A percentile compares a stretch with the other conserved stretches of the same genome.
phyloP scores from a whole-genome alignment of 2,113 vertebrate genomes.

The Pachyramphus minor region DNA sequence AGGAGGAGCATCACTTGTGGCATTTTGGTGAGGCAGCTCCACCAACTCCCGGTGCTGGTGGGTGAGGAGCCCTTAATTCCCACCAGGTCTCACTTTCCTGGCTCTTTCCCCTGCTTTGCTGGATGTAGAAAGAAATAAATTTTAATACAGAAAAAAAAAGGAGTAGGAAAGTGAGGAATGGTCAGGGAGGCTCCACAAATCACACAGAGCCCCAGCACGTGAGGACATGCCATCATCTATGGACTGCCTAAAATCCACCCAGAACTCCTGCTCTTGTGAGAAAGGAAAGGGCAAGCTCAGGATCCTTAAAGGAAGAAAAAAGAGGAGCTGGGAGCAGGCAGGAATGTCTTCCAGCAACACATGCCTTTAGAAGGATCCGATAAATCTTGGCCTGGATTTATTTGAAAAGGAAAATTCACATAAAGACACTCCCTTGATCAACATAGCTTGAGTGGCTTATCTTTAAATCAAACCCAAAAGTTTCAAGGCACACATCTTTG shows the following conservation, averaged over 20 bases:
- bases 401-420: slow-evolving; percentile 67
- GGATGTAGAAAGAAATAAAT: slow-evolving; percentile 1
- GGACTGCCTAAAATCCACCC: neutral
- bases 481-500: slow-evolving; percentile 79
- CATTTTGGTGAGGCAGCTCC: neutral
- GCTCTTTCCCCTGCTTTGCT: neutral
- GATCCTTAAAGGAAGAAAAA: slow-evolving; percentile 25
- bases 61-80: neutral
- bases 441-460: slow-evolving; percentile 71
- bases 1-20: neutral
- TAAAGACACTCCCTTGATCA: slow-evolving; percentile 69
- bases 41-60: neutral
- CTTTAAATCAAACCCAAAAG: slow-evolving; percentile 78
- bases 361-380: slow-evolving; percentile 52
- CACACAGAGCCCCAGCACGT: neutral
- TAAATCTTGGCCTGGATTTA: slow-evolving; percentile 65
- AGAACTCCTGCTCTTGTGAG: neutral
- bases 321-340: slow-evolving; percentile 45
- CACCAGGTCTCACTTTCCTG: neutral
- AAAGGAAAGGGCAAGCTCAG: neutral
- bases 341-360: slow-evolving; percentile 59
- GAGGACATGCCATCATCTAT: neutral
- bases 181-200: neutral
- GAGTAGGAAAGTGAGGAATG: neutral
- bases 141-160: neutral